Conservation (phyloP, 2,113 vertebrate genomes). For the Sander lucioperca region DNA sequence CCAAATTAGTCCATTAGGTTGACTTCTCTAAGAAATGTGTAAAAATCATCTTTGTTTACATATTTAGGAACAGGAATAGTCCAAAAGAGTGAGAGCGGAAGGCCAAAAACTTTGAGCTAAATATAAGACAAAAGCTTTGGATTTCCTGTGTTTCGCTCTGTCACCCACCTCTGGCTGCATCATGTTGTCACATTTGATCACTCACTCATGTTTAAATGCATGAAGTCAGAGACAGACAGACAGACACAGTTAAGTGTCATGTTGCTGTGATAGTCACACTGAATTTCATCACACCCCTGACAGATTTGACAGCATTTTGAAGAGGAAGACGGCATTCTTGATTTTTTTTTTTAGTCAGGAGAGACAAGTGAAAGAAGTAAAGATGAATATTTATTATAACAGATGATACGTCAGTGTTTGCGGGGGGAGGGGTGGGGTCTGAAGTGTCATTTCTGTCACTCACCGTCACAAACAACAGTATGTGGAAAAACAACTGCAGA, state of each 20-base stretch:
- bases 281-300: slow-evolving; percentile 59
- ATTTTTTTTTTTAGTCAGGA: slow-evolving; percentile 10
- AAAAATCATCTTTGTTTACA: background rate
- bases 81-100: background rate
- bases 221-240: slow-evolving; percentile 46
- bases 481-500: too few species aligned
- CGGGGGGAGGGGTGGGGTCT: too few species aligned
- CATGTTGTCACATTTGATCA: slow-evolving; percentile 74
- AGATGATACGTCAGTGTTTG: too few species aligned
- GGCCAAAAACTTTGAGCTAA: slow-evolving; percentile 32
- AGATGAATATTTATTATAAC: too few species aligned
- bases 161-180: slow-evolving; percentile 57
- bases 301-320: slow-evolving; percentile 47
- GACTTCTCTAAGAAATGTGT: slow-evolving; percentile 6
- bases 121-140: slow-evolving; percentile 46
- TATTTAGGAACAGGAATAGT: slow-evolving; percentile 18
- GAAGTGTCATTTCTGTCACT: too few species aligned
- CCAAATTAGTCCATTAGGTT: background rate
- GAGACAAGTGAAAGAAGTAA: too few species aligned
- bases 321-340: background rate
- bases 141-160: slow-evolving; percentile 26
- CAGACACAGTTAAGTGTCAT: slow-evolving; percentile 57
- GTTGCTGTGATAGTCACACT: slow-evolving; percentile 62
- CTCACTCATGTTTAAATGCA: slow-evolving; percentile 76
- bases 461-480: too few species aligned